Conservation (phyloP, 2,797 vertebrate species). For the Cynopterus sphinx region DNA sequence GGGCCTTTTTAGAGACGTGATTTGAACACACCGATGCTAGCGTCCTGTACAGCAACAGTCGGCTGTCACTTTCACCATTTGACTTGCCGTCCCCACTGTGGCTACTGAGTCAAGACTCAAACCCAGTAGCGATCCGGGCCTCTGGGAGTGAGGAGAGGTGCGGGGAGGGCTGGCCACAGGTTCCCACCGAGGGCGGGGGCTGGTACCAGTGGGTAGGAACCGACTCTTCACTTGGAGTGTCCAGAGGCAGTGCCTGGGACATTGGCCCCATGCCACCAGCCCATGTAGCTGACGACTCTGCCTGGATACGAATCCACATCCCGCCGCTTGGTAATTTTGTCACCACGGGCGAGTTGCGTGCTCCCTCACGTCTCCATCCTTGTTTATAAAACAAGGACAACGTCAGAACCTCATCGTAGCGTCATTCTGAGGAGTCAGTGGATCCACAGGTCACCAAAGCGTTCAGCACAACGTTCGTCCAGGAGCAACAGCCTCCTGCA, state of each 20-base stretch:
- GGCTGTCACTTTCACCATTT: rapidly evolving
- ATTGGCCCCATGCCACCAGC: rapidly evolving
- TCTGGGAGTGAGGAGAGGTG: neutral
- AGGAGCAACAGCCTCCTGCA: rapidly evolving
- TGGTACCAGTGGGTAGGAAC: rapidly evolving
- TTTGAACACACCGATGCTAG: rapidly evolving
- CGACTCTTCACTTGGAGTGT: neutral
- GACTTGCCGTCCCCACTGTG: rapidly evolving
- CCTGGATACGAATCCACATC: neutral
- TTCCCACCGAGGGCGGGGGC: no score
- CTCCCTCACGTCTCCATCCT: neutral
- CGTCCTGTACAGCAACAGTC: rapidly evolving
- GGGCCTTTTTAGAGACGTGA: neutral
- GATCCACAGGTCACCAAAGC: rapidly evolving
- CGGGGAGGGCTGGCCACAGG: rapidly evolving
- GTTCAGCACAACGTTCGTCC: rapidly evolving
- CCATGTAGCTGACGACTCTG: rapidly evolving
- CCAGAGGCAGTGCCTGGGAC: neutral
- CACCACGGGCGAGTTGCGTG: rapidly evolving
- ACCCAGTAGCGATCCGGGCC: rapidly evolving
- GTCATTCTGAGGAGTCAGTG: neutral
- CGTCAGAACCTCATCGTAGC: rapidly evolving
- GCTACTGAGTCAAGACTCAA: neutral
- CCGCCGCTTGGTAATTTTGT: rapidly evolving
- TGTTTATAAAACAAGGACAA: neutral